Conservation (phyloP, 2,888 invertebrate species). For the Esperia sulphurella region DNA sequence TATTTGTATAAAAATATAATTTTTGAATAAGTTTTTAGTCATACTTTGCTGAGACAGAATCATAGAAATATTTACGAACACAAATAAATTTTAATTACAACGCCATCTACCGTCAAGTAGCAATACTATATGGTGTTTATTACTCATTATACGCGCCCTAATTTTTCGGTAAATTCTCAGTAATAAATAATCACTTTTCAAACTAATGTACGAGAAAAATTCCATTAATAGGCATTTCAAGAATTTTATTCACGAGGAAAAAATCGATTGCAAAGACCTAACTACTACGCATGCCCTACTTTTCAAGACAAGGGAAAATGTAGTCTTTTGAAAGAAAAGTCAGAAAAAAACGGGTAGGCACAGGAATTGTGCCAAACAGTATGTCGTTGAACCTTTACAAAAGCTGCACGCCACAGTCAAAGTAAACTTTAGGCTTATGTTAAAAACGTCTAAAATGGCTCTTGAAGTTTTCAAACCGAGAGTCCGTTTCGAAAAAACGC, state of each 20-base stretch:
- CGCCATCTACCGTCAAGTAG: conserved; percentile 68
- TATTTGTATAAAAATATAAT: no score
- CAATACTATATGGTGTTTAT: conserved; percentile 37
- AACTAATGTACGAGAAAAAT: conserved; percentile 1
- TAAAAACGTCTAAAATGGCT: conserved; percentile 38
- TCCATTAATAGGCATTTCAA: conserved; percentile 12
- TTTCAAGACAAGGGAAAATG: conserved; percentile 56
- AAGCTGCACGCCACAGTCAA: conserved; percentile 48
- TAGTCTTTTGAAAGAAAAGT: conserved; percentile 55
- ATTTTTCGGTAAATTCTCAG: conserved; percentile 49
- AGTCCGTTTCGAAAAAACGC: conserved; percentile 55
- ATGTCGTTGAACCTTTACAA: conserved; percentile 71
- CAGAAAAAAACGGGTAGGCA: conserved; percentile 61
- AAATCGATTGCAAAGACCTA: conserved; percentile 44
- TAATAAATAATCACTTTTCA: conserved; percentile 25
- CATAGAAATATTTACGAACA: no score
- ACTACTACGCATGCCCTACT: conserved; percentile 63
- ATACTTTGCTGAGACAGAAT: no score
- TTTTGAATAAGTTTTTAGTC: no score
- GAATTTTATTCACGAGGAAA: conserved; percentile 39
- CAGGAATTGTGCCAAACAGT: conserved; percentile 64
- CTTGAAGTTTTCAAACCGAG: conserved; percentile 33
- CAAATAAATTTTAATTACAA: conserved; percentile 9
- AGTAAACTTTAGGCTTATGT: conserved; percentile 34
- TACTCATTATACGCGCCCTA: conserved; percentile 41